phyloP scores from a whole-genome alignment of 2,888 invertebrate species.

The Anticlea derivata region DNA sequence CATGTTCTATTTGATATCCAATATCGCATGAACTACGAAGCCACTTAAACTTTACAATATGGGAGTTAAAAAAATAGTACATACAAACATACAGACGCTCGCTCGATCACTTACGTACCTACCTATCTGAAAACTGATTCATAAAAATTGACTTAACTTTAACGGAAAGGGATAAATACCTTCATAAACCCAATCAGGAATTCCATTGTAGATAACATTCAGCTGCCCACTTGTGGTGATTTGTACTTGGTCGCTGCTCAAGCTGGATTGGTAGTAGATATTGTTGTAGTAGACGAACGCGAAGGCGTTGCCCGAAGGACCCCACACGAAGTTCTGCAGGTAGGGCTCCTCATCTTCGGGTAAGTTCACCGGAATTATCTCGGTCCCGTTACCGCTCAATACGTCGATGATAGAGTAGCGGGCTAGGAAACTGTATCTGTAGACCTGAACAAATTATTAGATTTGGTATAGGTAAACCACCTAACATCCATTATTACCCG shows the following conservation, averaged over 20 bases:
- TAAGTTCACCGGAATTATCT: conserved; percentile 57
- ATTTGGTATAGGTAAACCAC: neutral
- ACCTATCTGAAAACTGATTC: too few species aligned
- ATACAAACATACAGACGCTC: too few species aligned
- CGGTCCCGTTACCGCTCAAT: conserved; percentile 65
- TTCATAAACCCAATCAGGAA: conserved; percentile 98
- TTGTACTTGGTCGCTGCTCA: conserved; percentile 69
- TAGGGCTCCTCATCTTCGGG: conserved; percentile 59
- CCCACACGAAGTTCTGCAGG: conserved; percentile 91
- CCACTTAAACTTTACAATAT: too few species aligned
- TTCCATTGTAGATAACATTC: conserved; percentile 90
- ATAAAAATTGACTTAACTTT: too few species aligned
- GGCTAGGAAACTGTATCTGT: conserved; percentile 91
- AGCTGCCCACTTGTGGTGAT: conserved; percentile 86
- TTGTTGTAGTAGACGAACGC: conserved; percentile 90
- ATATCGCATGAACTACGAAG: too few species aligned
- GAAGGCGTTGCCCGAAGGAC: conserved; percentile 88
- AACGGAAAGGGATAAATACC: conserved; percentile 85
- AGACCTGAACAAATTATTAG: conserved; percentile 81
- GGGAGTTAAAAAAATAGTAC: too few species aligned
- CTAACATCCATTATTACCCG: too few species aligned
- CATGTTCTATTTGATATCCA: too few species aligned
- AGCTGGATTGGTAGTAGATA: conserved; percentile 88
- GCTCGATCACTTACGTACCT: too few species aligned
- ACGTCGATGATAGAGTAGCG: conserved; percentile 88